phyloP scores from a whole-genome alignment of 2,888 invertebrate genomes.

The Elysia crispata region DNA sequence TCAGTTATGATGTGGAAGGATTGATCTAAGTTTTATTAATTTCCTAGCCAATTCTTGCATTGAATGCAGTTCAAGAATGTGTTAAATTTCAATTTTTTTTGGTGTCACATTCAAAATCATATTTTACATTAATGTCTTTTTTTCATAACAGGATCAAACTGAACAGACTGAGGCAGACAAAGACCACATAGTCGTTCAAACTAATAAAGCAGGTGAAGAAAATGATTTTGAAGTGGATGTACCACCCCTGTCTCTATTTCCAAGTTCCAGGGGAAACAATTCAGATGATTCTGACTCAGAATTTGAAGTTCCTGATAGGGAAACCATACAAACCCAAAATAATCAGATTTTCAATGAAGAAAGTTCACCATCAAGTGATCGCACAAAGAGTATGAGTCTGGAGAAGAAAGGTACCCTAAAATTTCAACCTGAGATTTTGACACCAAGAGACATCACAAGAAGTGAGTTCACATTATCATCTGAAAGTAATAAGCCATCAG shows the following conservation, averaged over 20 bases:
- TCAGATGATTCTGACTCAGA: slow-evolving; percentile 43
- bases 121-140: not conserved
- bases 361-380: no score
- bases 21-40: no score
- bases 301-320: slow-evolving; percentile 45
- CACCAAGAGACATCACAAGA: not conserved
- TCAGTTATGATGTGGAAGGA: no score
- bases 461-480: not conserved
- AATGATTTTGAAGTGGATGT: slow-evolving; percentile 30
- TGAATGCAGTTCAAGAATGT: not conserved
- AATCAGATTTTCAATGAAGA: not conserved
- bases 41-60: not conserved
- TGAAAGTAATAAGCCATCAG: not conserved
- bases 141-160: no score
- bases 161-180: no score
- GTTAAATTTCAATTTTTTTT: not conserved
- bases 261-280: not conserved
- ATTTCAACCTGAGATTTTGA: slow-evolving; percentile 21
- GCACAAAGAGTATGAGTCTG: not conserved
- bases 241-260: not conserved
- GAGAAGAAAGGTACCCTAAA: not conserved
- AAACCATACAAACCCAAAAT: not conserved
- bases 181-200: not conserved
- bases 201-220: not conserved
- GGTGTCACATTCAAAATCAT: no score